phyloP scores from a whole-genome alignment of 2,113 vertebrate species.

The Syngnathus floridae region DNA sequence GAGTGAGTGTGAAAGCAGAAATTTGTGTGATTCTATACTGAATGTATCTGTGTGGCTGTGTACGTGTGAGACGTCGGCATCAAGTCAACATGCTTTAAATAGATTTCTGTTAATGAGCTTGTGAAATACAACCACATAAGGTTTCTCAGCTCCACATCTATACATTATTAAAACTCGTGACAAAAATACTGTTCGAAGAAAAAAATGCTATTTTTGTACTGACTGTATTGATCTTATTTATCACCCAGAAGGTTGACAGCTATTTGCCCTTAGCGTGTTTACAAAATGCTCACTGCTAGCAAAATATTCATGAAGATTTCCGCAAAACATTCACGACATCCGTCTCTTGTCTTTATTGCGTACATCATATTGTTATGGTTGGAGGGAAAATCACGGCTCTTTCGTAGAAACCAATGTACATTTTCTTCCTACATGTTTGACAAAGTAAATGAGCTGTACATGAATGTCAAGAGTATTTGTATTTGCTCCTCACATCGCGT shows the following conservation, averaged over 20 bases:
- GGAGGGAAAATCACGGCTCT: not conserved
- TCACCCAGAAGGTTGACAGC: not conserved
- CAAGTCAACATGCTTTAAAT: no score
- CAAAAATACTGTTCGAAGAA: not conserved
- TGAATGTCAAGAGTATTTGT: not conserved
- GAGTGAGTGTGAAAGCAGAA: not conserved
- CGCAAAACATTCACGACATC: not conserved
- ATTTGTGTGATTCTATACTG: no score
- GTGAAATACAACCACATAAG: not conserved
- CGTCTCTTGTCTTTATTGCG: not conserved
- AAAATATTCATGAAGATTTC: conserved; percentile 3
- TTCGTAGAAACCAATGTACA: not conserved
- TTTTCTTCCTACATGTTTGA: not conserved
- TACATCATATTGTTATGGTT: conserved; percentile 1
- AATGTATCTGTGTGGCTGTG: no score
- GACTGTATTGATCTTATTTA: not conserved
- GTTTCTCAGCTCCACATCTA: not conserved
- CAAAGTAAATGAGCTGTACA: not conserved
- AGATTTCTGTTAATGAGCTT: not conserved
- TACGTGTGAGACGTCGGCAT: no score
- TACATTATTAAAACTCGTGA: not conserved
- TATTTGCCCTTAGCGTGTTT: not conserved
- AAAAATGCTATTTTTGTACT: not conserved
- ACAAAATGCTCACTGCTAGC: not conserved
- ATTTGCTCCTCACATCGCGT: not conserved